A percentile compares a stretch with the other conserved stretches of the same genome.
Conservation (phyloP, 2,888 invertebrate species). For the Heliconius ismenius region DNA sequence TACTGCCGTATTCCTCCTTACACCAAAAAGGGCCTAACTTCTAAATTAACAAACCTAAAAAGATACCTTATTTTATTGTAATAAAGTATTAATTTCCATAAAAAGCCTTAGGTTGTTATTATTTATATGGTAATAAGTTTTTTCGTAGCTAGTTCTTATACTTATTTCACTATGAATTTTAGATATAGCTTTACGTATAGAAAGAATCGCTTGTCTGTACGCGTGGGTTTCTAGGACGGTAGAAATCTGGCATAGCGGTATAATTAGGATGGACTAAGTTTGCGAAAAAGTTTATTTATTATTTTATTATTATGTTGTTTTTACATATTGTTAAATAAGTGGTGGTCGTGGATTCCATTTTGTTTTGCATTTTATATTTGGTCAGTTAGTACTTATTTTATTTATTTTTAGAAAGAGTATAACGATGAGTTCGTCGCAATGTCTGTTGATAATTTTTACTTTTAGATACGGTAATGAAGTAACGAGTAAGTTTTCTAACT, state of each 20-base stretch:
- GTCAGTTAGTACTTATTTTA: background rate
- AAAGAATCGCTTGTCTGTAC: conserved; percentile 78
- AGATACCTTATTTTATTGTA: background rate
- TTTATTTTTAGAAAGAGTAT: background rate
- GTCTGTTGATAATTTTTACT: too few species aligned
- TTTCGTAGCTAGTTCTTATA: conserved; percentile 79
- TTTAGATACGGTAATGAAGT: too few species aligned
- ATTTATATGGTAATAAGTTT: conserved; percentile 50
- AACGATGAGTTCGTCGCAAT: too few species aligned
- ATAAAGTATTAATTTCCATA: conserved; percentile 43
- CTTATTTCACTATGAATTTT: conserved; percentile 81
- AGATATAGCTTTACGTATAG: conserved; percentile 77
- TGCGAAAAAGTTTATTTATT: conserved; percentile 44
- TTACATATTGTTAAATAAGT: background rate
- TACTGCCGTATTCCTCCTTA: conserved; percentile 61
- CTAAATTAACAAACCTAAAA: conserved; percentile 43
- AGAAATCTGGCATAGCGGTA: conserved; percentile 70
- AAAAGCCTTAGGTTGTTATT: conserved; percentile 20
- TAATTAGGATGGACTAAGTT: conserved; percentile 49
- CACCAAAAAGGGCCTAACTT: conserved; percentile 52
- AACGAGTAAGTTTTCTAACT: too few species aligned
- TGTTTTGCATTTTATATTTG: background rate
- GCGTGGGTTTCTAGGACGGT: conserved; percentile 78
- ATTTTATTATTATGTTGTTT: background rate
- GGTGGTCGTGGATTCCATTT: background rate